Evolutionary conservation across 2,888 invertebrate genomes (phyloP), one percentile per base, ranked within the genome.

Genomic region (Ichneumoninae sp.): DNA sequence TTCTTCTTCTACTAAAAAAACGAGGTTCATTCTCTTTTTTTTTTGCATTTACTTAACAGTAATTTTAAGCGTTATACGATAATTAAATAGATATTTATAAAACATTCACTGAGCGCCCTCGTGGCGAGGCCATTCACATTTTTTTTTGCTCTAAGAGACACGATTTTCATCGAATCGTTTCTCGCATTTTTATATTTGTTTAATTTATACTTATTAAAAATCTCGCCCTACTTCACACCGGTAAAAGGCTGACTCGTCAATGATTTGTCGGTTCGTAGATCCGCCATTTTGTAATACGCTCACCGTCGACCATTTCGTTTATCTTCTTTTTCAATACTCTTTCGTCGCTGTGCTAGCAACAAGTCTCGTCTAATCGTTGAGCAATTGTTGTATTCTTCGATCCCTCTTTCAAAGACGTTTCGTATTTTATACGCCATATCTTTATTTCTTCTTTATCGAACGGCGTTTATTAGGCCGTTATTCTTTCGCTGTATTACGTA

Each of bases 401-500:
- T 50, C 54, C 22, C 40, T 57, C 10, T 68, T 70, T 33, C 52
- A 22, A 63, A 33, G 63, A 63, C 26, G 33, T 16, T 63, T 63
- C 63, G n/a, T 63, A 33, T 33, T 44, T 30, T 30, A 33, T 63
- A 63, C 63, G 63, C 63, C 30, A 63, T 33, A 63, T 16, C 33
- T n/a, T 63, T 63, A 1, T 22, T 13, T 26, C 16, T 57, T 22
- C 57, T 68, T 44, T 36, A 68, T 50, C 36, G n/a, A 74, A 74
- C 73, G 47, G 47, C 65, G 22, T 66, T 66, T 16, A 50, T 83
- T 80, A 85, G 76, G 82, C 82, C 85, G 71, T 77, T 80, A 73
- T 80, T 73, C 76, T 71, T 85, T 85, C 85, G 85, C 85, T 85
- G 85, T 83, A 81, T 77, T 77, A 85, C 82, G 71, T 79, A 22